Conservation (phyloP, 2,888 invertebrate genomes). For the Nysson spinosus region DNA sequence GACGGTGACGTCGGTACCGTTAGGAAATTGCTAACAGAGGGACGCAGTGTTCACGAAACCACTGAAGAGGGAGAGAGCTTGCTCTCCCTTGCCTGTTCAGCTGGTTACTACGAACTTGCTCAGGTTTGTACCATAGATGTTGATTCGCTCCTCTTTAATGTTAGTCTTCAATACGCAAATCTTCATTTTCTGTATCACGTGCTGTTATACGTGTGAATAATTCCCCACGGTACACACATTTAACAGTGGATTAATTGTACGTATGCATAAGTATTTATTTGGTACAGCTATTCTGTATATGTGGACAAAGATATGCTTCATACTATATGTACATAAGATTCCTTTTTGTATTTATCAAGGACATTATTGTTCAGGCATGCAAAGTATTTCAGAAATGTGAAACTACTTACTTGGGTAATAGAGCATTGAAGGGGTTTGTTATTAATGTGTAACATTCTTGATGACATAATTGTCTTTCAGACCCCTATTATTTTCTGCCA, state of each 20-base stretch:
- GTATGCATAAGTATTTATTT: background rate
- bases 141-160: background rate
- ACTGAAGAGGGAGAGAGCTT: constrained; percentile 98
- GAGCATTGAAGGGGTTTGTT: too few species aligned
- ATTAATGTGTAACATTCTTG: too few species aligned
- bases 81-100: constrained; percentile 96
- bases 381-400: too few species aligned
- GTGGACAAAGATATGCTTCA: background rate
- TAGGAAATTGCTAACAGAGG: constrained; percentile 93
- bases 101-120: constrained; percentile 97
- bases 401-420: too few species aligned
- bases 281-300: background rate
- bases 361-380: too few species aligned
- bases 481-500: background rate
- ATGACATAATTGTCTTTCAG: background rate
- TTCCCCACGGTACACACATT: constrained; percentile 22
- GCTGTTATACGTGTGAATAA: constrained; percentile 23
- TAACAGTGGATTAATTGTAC: constrained; percentile 1
- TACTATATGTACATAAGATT: background rate
- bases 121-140: constrained; percentile 81
- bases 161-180: background rate
- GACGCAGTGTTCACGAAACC: constrained; percentile 95
- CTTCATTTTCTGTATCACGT: background rate
- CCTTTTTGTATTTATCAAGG: too few species aligned
- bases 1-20: constrained; percentile 97